These are phyloP conservation scores for Vulpes lagopus DNA, from an alignment of 2,113 vertebrate genomes.

Conservation along the genomic window DNA sequence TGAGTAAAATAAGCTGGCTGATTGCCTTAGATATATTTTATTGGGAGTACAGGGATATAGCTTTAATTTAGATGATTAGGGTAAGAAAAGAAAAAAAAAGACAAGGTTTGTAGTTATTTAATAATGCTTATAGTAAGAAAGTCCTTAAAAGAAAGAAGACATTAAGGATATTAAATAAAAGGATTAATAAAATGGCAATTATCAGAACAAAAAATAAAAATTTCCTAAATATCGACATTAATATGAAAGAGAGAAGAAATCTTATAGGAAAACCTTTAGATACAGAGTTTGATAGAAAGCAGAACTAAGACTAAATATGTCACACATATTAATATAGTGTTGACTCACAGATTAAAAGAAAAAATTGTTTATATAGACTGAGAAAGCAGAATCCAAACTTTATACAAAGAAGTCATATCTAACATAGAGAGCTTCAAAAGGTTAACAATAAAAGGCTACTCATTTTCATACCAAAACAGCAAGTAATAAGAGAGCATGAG, in stretches of 20 bases:
- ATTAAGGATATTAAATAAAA: neutral
- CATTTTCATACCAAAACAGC: neutral
- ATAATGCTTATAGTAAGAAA: neutral
- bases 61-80: neutral
- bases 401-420: neutral
- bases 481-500: neutral
- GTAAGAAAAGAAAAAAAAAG: neutral
- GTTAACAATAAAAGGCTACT: neutral
- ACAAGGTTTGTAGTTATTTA: neutral
- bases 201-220: constrained; percentile 18
- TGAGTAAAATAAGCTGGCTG: neutral
- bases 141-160: neutral
- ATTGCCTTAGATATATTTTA: neutral
- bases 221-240: neutral
- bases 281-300: neutral
- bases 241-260: neutral
- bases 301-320: neutral
- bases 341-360: neutral
- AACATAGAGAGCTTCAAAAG: constrained; percentile 3
- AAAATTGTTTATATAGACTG: neutral
- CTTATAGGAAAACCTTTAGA: neutral
- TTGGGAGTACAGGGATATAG: neutral
- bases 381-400: neutral
- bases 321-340: neutral
- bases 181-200: neutral